Base-by-base conservation (phyloP, 1,140 invertebrate species). In the Drosophila murphyi region DNA sequence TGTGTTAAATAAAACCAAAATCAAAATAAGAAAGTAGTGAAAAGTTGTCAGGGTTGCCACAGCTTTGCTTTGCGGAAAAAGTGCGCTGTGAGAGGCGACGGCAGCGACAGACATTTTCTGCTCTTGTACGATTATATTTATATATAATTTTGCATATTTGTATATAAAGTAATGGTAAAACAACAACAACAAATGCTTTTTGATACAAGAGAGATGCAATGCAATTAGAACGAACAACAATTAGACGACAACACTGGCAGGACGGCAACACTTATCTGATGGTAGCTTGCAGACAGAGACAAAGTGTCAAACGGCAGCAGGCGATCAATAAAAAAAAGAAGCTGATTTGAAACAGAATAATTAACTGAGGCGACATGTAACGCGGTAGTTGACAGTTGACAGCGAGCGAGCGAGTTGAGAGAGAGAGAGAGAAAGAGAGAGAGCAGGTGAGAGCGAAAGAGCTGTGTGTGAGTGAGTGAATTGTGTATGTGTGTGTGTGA, bases 121-220 rank as follows among this genome's bases (percentile, higher is more conserved):
- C 31, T 64, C 39, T 50, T 20, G 20, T 20, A 20, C 20, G 20
- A 12, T 56, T 50, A 6, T 10, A 51, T 4, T 45, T 41, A 32
- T 39, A 48, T 8, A 28, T 20, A 10, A 31, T 39, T 48, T n/a
- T 67, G 67, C 67, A 55, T 71, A 72, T 67, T 65, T 37, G 29
- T 12, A 61, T 62, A 59, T 35, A 70, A 43, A 43, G 10, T 56
- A 80, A 77, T 88, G 48, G 48, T 64, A 72, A 79, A 87, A 86
- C 79, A 86, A 87, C 80, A 82, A 87, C 82, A 87, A 87, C 82
- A 88, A 87, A 87, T 86, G 82, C 64, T 64, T 68, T 62, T 68
- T 70, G 64, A 65, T 54, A 71, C 60, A 68, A 56, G 69, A 59
- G 32, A 43, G 29, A 80, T 76, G 69, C 64, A 70, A 86, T 81